These are phyloP conservation scores for Xenops minutus DNA, from an alignment of 2,797 vertebrate species.

Conservation along the genomic window DNA sequence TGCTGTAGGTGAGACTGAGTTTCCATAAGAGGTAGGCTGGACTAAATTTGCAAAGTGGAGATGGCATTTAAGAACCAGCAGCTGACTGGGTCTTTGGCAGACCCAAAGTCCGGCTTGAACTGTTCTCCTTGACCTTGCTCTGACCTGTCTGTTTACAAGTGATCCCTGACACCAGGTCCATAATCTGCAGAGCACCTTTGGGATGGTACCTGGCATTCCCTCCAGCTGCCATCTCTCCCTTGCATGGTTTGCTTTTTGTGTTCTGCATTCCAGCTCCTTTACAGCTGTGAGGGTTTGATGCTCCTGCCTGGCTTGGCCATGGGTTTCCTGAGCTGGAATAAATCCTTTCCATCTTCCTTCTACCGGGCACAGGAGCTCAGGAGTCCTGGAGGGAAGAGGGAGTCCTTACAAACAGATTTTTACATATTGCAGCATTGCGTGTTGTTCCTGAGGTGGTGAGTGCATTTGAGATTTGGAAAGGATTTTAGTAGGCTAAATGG, in stretches of 20 bases:
- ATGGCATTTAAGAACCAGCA: neutral
- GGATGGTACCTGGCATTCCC: neutral
- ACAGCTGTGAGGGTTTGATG: neutral
- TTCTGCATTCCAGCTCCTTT: neutral
- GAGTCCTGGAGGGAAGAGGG: neutral
- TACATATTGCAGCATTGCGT: neutral
- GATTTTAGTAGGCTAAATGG: neutral
- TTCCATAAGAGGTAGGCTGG: fast-evolving
- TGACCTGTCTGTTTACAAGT: neutral
- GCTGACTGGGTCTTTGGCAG: neutral
- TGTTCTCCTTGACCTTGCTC: neutral
- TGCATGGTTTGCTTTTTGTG: fast-evolving
- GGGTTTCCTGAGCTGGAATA: neutral
- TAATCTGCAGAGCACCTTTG: neutral
- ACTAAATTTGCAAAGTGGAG: neutral
- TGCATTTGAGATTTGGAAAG: neutral
- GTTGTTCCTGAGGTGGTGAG: neutral
- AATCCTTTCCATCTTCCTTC: neutral
- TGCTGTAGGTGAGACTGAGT: fast-evolving
- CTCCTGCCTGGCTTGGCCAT: neutral
- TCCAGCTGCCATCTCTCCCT: neutral
- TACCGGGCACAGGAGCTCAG: neutral
- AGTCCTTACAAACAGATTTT: neutral
- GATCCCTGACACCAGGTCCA: neutral
- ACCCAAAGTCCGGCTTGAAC: neutral